phyloP scores from a whole-genome alignment of 1,140 invertebrate genomes.

The Cydia pomonella region DNA sequence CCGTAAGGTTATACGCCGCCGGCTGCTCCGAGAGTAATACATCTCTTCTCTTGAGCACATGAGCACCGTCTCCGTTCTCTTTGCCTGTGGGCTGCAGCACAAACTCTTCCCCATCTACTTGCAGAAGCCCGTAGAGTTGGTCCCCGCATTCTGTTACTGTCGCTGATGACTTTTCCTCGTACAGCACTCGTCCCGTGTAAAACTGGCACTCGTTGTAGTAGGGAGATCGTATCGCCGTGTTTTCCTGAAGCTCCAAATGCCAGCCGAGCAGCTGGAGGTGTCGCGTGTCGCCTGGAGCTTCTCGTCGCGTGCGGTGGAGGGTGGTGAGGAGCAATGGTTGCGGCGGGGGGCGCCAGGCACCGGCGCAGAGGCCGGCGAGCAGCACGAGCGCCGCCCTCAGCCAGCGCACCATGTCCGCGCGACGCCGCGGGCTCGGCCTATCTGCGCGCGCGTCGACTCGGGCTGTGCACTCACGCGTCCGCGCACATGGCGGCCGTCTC shows the following conservation, averaged over 20 bases:
- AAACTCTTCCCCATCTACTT: slow-evolving; percentile 66
- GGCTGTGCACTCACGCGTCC: slow-evolving; percentile 69
- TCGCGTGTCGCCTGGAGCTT: slow-evolving; percentile 47
- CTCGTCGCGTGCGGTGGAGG: slow-evolving; percentile 32
- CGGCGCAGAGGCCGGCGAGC: slow-evolving; percentile 40
- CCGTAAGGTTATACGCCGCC: slow-evolving; percentile 66
- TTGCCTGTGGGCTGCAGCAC: slow-evolving; percentile 62
- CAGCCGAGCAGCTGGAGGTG: slow-evolving; percentile 68
- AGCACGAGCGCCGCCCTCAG: slow-evolving; percentile 65
- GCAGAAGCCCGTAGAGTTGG: slow-evolving; percentile 67
- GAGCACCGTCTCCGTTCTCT: slow-evolving; percentile 43
- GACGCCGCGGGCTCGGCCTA: slow-evolving; percentile 65
- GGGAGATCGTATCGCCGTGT: slow-evolving; percentile 67
- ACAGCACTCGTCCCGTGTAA: slow-evolving; percentile 64
- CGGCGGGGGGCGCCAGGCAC: slow-evolving; percentile 51
- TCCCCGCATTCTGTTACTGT: slow-evolving; percentile 72
- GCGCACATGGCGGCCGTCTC: slow-evolving; percentile 76
- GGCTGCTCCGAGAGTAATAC: slow-evolving; percentile 59
- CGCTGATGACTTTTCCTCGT: slow-evolving; percentile 58
- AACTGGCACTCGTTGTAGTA: slow-evolving; percentile 73
- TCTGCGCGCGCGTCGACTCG: slow-evolving; percentile 57
- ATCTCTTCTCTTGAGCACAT: slow-evolving; percentile 66
- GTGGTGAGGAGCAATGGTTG: slow-evolving; percentile 43
- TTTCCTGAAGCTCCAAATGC: slow-evolving; percentile 69
- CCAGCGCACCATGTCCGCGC: slow-evolving; percentile 74